Evolutionary conservation across 1,140 invertebrate genomes (phyloP).

Genomic region (Carposina sasakii): DNA sequence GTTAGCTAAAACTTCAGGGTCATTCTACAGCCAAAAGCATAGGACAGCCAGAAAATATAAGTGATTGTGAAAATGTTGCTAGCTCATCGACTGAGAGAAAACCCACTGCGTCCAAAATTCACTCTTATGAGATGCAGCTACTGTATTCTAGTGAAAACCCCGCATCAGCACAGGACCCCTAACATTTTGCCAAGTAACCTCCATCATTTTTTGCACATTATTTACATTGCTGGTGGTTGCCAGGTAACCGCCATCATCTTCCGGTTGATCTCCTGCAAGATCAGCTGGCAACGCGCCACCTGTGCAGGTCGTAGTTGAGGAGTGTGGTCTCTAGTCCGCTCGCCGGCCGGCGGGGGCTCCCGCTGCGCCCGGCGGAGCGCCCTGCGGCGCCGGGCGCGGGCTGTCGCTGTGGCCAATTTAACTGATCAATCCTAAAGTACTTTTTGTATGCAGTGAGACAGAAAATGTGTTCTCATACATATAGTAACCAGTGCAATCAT

Average conservation of each 20-base stretch:
- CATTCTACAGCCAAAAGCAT: too few relatives aligned
- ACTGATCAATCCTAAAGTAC: neutral
- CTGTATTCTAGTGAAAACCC: constrained; percentile 48
- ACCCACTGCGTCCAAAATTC: too few relatives aligned
- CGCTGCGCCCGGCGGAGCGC: constrained; percentile 42
- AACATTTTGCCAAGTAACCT: neutral
- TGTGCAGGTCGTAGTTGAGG: constrained; percentile 50
- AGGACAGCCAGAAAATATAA: too few relatives aligned
- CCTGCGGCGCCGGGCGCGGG: constrained; percentile 40
- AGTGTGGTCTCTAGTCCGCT: constrained; percentile 45
- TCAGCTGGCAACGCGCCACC: constrained; percentile 69
- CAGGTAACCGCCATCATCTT: constrained; percentile 80
- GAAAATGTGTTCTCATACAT: too few relatives aligned
- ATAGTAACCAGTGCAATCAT: too few relatives aligned
- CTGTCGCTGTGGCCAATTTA: constrained; percentile 24
- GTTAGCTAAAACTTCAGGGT: neutral
- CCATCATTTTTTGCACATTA: constrained; percentile 9
- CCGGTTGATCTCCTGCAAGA: constrained; percentile 82
- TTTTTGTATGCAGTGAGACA: neutral
- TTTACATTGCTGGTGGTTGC: constrained; percentile 73
- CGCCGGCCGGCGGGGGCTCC: constrained; percentile 20
- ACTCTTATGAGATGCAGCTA: too few relatives aligned
- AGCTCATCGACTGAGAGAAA: too few relatives aligned
- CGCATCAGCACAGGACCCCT: neutral
- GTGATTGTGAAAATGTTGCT: too few relatives aligned